A percentile compares a stretch with the other conserved stretches of the same genome.
Evolutionary conservation across 2,888 invertebrate genomes (phyloP).

Genomic region (Lagria hirta): DNA sequence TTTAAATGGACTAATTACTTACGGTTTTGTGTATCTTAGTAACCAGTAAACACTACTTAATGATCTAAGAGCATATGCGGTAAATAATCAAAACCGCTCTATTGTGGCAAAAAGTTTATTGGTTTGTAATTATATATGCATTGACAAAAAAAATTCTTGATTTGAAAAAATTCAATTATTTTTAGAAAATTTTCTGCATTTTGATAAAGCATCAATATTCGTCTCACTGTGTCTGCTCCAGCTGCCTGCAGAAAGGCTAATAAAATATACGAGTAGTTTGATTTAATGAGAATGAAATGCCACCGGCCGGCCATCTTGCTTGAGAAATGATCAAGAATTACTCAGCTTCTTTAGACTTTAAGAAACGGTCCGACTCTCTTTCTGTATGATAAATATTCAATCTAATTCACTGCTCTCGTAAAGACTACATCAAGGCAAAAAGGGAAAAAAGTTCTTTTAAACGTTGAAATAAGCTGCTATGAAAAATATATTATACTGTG

Average conservation of each 20-base stretch:
- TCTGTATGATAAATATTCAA: neutral
- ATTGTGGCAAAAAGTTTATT: too few relatives aligned
- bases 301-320: conserved; percentile 36
- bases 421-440: conserved; percentile 1
- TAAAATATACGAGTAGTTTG: conserved; percentile 50
- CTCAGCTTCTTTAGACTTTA: conserved; percentile 28
- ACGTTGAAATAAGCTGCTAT: neutral
- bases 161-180: too few relatives aligned
- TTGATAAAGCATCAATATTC: conserved; percentile 46
- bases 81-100: too few relatives aligned
- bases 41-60: too few relatives aligned
- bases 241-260: conserved; percentile 44
- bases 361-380: conserved; percentile 19
- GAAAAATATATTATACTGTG: neutral
- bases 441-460: too few relatives aligned
- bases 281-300: conserved; percentile 49
- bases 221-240: conserved; percentile 45
- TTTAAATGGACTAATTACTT: too few relatives aligned
- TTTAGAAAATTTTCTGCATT: too few relatives aligned
- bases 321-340: conserved; percentile 37
- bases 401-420: conserved; percentile 1
- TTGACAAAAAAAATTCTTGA: too few relatives aligned
- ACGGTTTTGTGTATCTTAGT: too few relatives aligned
- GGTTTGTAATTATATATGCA: too few relatives aligned
- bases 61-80: too few relatives aligned